These are phyloP conservation scores for Bellardia pandia DNA, from an alignment of 2,888 invertebrate species.

Conservation along the genomic window DNA sequence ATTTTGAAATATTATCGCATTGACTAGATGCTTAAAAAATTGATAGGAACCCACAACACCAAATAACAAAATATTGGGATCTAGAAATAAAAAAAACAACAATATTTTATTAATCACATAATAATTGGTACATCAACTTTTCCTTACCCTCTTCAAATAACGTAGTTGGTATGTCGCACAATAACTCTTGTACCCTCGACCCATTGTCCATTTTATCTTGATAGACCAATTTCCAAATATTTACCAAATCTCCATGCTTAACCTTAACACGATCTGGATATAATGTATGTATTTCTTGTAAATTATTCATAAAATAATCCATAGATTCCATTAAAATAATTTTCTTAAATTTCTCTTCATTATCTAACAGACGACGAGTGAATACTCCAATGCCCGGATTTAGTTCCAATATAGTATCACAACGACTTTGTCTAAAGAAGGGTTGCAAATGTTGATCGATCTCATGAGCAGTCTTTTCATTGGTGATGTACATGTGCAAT, in stretches of 20 bases:
- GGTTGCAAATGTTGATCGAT: constrained; percentile 78
- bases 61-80: constrained; percentile 87
- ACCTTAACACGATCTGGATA: constrained; percentile 79
- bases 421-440: constrained; percentile 74
- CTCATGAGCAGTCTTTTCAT: constrained; percentile 76
- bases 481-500: constrained; percentile 79
- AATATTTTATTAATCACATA: neutral
- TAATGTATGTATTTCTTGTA: constrained; percentile 80
- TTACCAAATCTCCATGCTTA: constrained; percentile 86
- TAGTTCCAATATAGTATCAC: constrained; percentile 85
- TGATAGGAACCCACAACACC: constrained; percentile 84
- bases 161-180: constrained; percentile 85
- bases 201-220: constrained; percentile 87
- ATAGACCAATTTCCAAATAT: constrained; percentile 86
- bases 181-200: constrained; percentile 85
- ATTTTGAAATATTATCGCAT: constrained; percentile 86
- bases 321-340: constrained; percentile 87
- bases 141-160: constrained; percentile 84
- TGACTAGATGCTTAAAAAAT: constrained; percentile 88
- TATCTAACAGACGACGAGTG: constrained; percentile 86
- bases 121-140: neutral
- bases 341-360: constrained; percentile 82
- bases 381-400: constrained; percentile 89
- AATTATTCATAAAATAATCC: constrained; percentile 84
- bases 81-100: constrained; percentile 80